Percentiles rank a stretch among this genome's conserved stretches.
Evolutionary conservation across 1,140 invertebrate species (phyloP).

Genomic region (Drosophila dunni): DNA sequence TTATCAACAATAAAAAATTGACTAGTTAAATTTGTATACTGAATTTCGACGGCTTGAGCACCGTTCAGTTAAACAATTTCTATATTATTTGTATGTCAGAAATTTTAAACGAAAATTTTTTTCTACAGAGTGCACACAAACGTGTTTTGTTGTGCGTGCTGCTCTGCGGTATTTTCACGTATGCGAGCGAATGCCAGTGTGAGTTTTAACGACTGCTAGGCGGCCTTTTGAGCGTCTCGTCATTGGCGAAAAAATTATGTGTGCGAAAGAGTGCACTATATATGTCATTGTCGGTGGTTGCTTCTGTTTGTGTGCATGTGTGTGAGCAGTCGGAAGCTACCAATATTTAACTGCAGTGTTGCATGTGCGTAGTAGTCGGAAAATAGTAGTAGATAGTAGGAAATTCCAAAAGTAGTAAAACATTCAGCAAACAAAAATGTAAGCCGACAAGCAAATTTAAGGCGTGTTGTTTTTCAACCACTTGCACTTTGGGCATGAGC

Average conservation of each 20-base stretch:
- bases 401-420: constrained; percentile 30
- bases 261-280: constrained; percentile 62
- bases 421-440: constrained; percentile 10
- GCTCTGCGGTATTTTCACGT: constrained; percentile 63
- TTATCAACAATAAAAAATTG: constrained; percentile 83
- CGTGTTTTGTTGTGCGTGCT: constrained; percentile 61
- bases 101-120: constrained; percentile 57
- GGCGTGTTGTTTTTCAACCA: constrained; percentile 47
- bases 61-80: constrained; percentile 73
- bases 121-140: constrained; percentile 58
- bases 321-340: constrained; percentile 51
- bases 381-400: constrained; percentile 59
- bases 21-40: constrained; percentile 78
- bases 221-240: constrained; percentile 61
- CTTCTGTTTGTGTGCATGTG: constrained; percentile 33
- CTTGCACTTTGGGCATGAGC: constrained; percentile 36
- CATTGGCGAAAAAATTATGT: constrained; percentile 34
- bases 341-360: constrained; percentile 64
- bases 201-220: constrained; percentile 61
- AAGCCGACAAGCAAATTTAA: constrained; percentile 45
- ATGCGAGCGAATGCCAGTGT: constrained; percentile 52
- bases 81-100: constrained; percentile 48
- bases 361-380: constrained; percentile 38
- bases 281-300: constrained; percentile 75
- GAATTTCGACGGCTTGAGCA: constrained; percentile 77